Conservation (phyloP, 2,888 invertebrate genomes). For the Pecten maximus region DNA sequence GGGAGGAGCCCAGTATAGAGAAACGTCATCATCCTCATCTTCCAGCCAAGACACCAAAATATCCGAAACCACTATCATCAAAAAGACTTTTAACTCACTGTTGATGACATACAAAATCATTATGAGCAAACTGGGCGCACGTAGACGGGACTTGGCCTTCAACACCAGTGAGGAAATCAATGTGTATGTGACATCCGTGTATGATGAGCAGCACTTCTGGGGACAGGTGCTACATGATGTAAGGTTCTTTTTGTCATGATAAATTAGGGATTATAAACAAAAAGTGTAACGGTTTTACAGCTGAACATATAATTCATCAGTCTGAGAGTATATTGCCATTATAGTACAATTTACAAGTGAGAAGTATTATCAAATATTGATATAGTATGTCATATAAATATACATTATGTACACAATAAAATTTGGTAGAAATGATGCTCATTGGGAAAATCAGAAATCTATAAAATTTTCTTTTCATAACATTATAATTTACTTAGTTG, state of each 20-base stretch:
- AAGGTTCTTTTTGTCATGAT: neutral
- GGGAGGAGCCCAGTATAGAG: neutral
- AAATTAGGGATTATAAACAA: too few species aligned
- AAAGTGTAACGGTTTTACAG: too few species aligned
- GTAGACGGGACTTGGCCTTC: slow-evolving; percentile 37
- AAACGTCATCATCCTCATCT: neutral
- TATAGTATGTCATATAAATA: too few species aligned
- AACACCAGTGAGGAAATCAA: slow-evolving; percentile 33
- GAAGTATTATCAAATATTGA: too few species aligned
- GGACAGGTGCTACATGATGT: slow-evolving; percentile 50
- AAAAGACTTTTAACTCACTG: slow-evolving; percentile 38
- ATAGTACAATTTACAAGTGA: too few species aligned
- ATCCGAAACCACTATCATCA: neutral
- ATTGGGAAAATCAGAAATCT: too few species aligned
- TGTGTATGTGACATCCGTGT: slow-evolving; percentile 48
- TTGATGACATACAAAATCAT: slow-evolving; percentile 52
- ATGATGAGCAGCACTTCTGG: slow-evolving; percentile 50
- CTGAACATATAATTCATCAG: too few species aligned
- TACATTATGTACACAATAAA: too few species aligned
- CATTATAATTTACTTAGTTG: too few species aligned
- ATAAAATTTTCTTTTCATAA: too few species aligned
- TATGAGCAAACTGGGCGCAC: slow-evolving; percentile 47
- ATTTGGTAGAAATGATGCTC: too few species aligned
- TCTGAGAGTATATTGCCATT: too few species aligned
- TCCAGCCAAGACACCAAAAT: slow-evolving; percentile 5